A percentile compares a stretch with the other conserved stretches of the same genome.
These are phyloP conservation scores for Protobothrops flavoviridis DNA, from an alignment of 2,113 vertebrate species.

Conservation along the genomic window DNA sequence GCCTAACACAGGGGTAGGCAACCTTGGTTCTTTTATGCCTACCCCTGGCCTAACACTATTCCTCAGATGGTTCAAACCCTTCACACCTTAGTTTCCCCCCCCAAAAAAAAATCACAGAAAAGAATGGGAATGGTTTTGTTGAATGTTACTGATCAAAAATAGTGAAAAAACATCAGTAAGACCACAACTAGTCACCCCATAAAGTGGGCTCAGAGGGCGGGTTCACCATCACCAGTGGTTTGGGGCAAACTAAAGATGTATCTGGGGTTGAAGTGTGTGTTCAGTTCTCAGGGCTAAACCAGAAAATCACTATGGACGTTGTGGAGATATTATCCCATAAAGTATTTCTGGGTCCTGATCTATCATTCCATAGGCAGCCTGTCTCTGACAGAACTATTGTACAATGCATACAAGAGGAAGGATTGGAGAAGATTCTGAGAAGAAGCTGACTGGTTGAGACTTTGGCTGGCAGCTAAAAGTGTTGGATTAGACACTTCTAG, in stretches of 20 bases:
- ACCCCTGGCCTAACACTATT: too few species aligned
- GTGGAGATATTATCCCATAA: not conserved
- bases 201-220: not conserved
- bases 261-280: not conserved
- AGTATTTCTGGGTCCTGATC: not conserved
- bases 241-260: not conserved
- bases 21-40: too few species aligned
- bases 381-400: not conserved
- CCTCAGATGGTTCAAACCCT: not conserved
- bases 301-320: not conserved
- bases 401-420: not conserved
- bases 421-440: not conserved
- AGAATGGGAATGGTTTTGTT: not conserved
- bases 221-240: not conserved
- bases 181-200: not conserved
- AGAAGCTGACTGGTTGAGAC: not conserved
- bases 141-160: not conserved
- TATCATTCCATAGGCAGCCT: not conserved
- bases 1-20: not conserved
- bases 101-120: not conserved
- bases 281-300: not conserved
- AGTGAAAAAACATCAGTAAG: not conserved
- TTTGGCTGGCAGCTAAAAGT: not conserved
- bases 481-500: not conserved
- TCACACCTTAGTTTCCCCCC: not conserved